A percentile compares a stretch with the other conserved stretches of the same genome.
Evolutionary conservation across 2,113 vertebrate species (phyloP).

Genomic region (Connochaetes taurinus): DNA sequence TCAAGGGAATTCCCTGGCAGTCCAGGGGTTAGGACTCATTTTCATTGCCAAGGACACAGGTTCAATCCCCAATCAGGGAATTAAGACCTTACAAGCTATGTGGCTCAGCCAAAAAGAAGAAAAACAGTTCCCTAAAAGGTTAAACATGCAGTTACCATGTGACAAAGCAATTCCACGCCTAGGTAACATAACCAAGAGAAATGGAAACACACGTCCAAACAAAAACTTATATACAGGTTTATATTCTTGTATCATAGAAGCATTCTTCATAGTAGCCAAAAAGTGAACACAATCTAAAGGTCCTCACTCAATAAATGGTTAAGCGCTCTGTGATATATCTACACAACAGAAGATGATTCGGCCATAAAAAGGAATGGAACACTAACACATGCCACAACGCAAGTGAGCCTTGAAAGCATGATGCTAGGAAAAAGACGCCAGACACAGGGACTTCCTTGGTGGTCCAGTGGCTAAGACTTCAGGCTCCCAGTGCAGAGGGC

Average conservation of each 20-base stretch:
- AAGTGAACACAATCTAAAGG: not conserved
- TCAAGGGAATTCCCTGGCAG: not conserved
- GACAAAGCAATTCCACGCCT: not conserved
- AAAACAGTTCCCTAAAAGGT: not conserved
- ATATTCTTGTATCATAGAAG: not conserved
- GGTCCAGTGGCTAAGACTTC: not conserved
- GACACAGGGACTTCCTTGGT: not conserved
- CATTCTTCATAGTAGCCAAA: not conserved
- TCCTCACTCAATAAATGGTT: not conserved
- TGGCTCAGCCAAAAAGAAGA: not conserved
- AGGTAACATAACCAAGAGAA: not conserved
- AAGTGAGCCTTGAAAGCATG: not conserved
- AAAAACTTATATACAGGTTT: not conserved
- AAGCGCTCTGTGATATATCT: not conserved
- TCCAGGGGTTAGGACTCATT: not conserved
- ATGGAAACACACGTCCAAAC: not conserved
- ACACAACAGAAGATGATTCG: not conserved
- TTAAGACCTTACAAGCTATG: not conserved
- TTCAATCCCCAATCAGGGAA: not conserved
- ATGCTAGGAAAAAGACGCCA: not conserved
- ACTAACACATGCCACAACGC: rapidly evolving
- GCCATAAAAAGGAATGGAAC: not conserved
- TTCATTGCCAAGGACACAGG: not conserved
- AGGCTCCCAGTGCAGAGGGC: not conserved
- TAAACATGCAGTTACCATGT: not conserved